Evolutionary conservation across 2,888 invertebrate species (phyloP).

Genomic region (Napeogenes inachia): DNA sequence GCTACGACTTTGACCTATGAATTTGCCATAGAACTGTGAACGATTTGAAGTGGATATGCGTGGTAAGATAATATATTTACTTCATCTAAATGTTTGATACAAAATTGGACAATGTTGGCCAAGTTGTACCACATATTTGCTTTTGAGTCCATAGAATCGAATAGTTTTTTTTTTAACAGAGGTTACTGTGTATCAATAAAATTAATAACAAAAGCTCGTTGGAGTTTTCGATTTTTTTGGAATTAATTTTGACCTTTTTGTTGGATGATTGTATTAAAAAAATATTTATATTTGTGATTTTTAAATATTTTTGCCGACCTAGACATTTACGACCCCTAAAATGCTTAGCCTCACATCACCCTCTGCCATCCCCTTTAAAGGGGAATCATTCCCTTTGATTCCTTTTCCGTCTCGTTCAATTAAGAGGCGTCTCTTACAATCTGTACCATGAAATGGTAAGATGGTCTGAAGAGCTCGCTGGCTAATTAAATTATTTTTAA

Average conservation of each 20-base stretch:
- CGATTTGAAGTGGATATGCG: constrained; percentile 9
- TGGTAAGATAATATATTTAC: not conserved
- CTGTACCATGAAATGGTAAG: constrained; percentile 52
- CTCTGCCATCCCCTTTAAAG: constrained; percentile 63
- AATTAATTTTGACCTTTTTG: too few relatives aligned
- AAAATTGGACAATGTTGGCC: too few relatives aligned
- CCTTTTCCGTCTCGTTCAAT: constrained; percentile 73
- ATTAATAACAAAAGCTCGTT: too few relatives aligned
- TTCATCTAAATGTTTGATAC: constrained; percentile 19
- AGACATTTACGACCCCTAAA: constrained; percentile 45
- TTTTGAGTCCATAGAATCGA: too few relatives aligned
- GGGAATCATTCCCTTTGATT: constrained; percentile 77
- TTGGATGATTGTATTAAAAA: not conserved
- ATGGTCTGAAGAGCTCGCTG: constrained; percentile 37
- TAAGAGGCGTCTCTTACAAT: constrained; percentile 68
- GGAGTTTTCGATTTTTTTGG: too few relatives aligned
- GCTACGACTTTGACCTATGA: constrained; percentile 48
- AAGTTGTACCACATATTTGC: too few relatives aligned
- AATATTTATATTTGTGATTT: constrained; percentile 4
- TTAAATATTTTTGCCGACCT: constrained; percentile 19
- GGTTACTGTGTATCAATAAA: too few relatives aligned
- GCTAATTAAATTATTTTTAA: constrained; percentile 39
- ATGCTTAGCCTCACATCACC: constrained; percentile 71
- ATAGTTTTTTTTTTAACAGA: too few relatives aligned
- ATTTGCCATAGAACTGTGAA: constrained; percentile 34